Evolutionary conservation across 2,797 vertebrate genomes (phyloP).

Genomic region (Eulemur coronatus): DNA sequence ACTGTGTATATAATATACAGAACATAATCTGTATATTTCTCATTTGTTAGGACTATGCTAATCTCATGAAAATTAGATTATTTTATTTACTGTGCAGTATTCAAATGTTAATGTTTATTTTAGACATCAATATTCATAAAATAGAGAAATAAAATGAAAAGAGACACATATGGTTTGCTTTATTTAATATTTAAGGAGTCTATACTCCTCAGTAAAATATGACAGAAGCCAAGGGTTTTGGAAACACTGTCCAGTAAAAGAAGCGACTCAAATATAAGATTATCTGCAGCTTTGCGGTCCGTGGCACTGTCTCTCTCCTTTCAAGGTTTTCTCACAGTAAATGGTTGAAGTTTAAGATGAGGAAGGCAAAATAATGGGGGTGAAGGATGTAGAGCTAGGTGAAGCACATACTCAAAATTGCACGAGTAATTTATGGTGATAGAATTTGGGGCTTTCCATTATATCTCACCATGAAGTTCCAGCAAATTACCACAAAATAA

Average conservation of each 20-base stretch:
- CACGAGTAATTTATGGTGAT: background rate
- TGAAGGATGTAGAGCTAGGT: background rate
- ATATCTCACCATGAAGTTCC: background rate
- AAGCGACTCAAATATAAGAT: background rate
- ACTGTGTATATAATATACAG: background rate
- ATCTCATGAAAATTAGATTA: background rate
- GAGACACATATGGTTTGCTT: background rate
- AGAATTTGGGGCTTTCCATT: background rate
- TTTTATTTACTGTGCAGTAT: background rate
- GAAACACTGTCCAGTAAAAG: background rate
- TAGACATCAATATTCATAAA: background rate
- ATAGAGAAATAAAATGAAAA: background rate
- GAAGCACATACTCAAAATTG: background rate
- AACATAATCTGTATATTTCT: background rate
- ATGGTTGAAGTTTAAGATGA: background rate
- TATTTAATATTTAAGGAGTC: background rate
- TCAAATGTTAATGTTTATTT: background rate
- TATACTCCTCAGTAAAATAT: background rate
- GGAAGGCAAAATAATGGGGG: background rate
- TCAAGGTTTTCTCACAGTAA: background rate
- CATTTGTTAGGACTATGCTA: background rate
- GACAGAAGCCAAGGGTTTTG: background rate
- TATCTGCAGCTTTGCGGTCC: background rate
- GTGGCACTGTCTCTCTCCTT: background rate
- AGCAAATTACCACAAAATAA: background rate